Evolutionary conservation across 2,888 invertebrate genomes (phyloP), one percentile per base, ranked within the genome.

Genomic region (Macrophya alboannulata): DNA sequence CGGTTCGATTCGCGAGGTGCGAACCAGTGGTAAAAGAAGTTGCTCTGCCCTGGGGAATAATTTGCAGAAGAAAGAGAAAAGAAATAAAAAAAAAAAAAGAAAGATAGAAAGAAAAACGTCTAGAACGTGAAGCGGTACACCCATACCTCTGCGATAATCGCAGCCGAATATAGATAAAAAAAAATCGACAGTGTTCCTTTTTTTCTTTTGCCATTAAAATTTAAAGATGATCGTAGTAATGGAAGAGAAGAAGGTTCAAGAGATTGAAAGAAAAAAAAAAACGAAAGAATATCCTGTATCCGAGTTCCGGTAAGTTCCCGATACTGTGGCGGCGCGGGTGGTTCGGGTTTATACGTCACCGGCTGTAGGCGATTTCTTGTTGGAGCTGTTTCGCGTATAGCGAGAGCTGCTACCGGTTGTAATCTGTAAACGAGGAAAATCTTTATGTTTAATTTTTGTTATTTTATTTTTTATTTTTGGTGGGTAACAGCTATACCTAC

Each of bases 1-100:
- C 90, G 93, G 92, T 93, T 93, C 93, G 93, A 93, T 93, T 93
- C 92, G 77, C 77, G 91, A 93, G 93, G 93, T 90, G 93, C 91
- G 91, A 93, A 87, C 91, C 88, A 90, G 89, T 85, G 87, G 79
- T 87, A 87, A 89, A 89, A 89, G 90, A 90, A 81, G 40, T 62
- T 43, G 51, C 81, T 40, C 43, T 17, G 89, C 92, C 90, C 92
- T 76, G 79, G 91, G 91, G 92, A 89, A 89, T 90, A 91, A 92
- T 92, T 92, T 92, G 87, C 85, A 85, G 83, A 88, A 76, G 59
- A n/a, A 37, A 31, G 37, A 40, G 59, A 55, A 10, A 37, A n/a
- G 15, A 77, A 55, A 15, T n/a, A 37, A 51, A 21, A n/a, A 6
- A 37, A 15, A 15, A 37, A 40, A 4, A 45, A 45, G 5, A 48